Percentiles rank a stretch among this genome's conserved stretches.
These are phyloP conservation scores for Coccyzus lansbergi DNA, from an alignment of 2,797 vertebrate species.

Conservation along the genomic window DNA sequence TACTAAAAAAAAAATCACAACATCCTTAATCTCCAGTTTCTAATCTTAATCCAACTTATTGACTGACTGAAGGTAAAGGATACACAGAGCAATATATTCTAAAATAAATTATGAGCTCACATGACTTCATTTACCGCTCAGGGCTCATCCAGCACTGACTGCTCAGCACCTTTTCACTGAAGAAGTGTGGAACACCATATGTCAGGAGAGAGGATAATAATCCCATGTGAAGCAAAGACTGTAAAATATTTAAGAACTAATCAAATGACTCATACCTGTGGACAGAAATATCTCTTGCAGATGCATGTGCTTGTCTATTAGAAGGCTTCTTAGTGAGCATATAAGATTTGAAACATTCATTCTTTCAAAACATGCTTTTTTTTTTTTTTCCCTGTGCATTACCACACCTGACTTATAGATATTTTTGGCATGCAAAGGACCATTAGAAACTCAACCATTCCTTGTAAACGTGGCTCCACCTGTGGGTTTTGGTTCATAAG, in stretches of 20 bases:
- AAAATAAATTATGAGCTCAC: background rate
- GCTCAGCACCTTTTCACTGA: background rate
- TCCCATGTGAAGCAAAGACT: background rate
- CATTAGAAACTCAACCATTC: background rate
- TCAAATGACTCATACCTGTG: background rate
- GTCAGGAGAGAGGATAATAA: background rate
- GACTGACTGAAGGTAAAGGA: background rate
- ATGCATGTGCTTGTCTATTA: background rate
- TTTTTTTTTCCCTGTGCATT: background rate
- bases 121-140: background rate
- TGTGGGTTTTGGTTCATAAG: background rate
- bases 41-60: background rate
- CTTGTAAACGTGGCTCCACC: background rate
- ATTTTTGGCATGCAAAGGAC: background rate
- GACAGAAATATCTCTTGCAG: background rate
- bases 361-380: conserved; percentile 4
- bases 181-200: background rate
- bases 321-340: background rate
- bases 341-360: background rate
- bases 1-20: background rate
- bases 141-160: background rate
- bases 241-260: conserved; percentile 1
- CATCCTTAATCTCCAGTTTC: background rate
- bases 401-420: background rate
- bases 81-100: background rate